Percentiles rank a stretch among this genome's conserved stretches.
Evolutionary conservation across 2,888 invertebrate genomes (phyloP).

Genomic region (Noctua janthe): DNA sequence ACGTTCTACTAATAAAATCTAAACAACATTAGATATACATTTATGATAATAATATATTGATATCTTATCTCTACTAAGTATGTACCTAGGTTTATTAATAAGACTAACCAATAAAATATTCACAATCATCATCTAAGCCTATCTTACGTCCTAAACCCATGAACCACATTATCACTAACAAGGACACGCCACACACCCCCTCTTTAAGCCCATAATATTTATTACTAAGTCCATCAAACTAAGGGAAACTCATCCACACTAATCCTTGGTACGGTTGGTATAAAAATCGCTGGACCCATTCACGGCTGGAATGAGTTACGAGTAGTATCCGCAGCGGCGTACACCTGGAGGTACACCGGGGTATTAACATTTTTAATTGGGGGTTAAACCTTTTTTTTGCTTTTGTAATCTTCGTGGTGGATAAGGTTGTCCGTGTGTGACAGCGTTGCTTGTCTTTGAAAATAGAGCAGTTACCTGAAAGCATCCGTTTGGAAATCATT

Average conservation of each 20-base stretch:
- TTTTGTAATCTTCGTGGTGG: not conserved
- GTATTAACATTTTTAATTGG: conserved; percentile 28
- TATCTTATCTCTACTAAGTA: not conserved
- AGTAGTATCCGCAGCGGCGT: conserved; percentile 59
- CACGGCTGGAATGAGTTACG: conserved; percentile 74
- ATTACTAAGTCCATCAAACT: conserved; percentile 64
- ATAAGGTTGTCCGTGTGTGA: not conserved
- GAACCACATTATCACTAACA: conserved; percentile 17
- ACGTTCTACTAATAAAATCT: too few species aligned
- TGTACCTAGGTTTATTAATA: not conserved
- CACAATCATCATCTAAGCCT: not conserved
- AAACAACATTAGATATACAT: too few species aligned
- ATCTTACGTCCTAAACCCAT: not conserved
- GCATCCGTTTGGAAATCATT: not conserved
- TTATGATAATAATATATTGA: not conserved
- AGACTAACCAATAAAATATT: not conserved
- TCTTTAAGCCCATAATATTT: conserved; percentile 47
- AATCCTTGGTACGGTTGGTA: conserved; percentile 67
- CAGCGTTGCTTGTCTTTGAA: not conserved
- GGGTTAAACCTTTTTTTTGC: conserved; percentile 9
- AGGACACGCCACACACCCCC: not conserved
- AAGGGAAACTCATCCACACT: conserved; percentile 60
- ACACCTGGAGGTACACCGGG: conserved; percentile 59
- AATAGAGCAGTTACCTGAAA: not conserved
- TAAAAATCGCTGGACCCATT: conserved; percentile 78